phyloP scores from a whole-genome alignment of 2,113 vertebrate species.

The Cottus gobio region DNA sequence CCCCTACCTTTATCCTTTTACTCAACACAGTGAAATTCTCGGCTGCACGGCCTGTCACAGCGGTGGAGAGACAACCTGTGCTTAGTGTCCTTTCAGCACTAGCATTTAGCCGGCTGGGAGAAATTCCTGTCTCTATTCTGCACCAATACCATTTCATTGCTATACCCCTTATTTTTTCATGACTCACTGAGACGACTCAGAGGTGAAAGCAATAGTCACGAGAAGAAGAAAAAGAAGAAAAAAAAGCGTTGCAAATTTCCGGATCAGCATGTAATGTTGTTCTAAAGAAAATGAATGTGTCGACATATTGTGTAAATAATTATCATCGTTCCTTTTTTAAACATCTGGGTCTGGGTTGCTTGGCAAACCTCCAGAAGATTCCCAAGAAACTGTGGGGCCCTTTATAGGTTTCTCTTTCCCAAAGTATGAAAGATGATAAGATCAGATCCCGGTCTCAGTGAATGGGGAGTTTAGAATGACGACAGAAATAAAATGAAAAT shows the following conservation, averaged over 20 bases:
- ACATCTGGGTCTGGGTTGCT: slow-evolving; percentile 53
- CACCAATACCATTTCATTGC: slow-evolving; percentile 58
- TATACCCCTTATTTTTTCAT: slow-evolving; percentile 46
- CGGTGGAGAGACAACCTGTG: slow-evolving; percentile 68
- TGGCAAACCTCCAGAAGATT: slow-evolving; percentile 62
- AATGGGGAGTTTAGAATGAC: slow-evolving; percentile 64
- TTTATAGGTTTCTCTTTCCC: slow-evolving; percentile 67
- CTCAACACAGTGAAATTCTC: slow-evolving; percentile 61
- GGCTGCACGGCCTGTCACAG: slow-evolving; percentile 55
- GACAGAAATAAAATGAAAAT: slow-evolving; percentile 77
- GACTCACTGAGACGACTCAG: slow-evolving; percentile 28
- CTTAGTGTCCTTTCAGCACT: slow-evolving; percentile 67
- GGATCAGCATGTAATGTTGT: not conserved
- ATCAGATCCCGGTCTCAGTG: slow-evolving; percentile 61
- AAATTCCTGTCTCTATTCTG: slow-evolving; percentile 60
- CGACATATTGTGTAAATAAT: slow-evolving; percentile 37
- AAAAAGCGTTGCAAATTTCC: slow-evolving; percentile 16
- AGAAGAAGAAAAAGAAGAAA: not conserved
- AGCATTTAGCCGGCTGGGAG: slow-evolving; percentile 66
- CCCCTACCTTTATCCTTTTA: slow-evolving; percentile 59
- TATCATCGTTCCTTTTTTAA: slow-evolving; percentile 46
- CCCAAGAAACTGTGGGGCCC: slow-evolving; percentile 50
- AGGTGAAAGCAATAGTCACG: slow-evolving; percentile 39
- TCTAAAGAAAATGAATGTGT: slow-evolving; percentile 7
- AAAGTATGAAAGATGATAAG: slow-evolving; percentile 72